Conservation (phyloP, 2,113 vertebrate species). For the Gasterosteus aculeatus region DNA sequence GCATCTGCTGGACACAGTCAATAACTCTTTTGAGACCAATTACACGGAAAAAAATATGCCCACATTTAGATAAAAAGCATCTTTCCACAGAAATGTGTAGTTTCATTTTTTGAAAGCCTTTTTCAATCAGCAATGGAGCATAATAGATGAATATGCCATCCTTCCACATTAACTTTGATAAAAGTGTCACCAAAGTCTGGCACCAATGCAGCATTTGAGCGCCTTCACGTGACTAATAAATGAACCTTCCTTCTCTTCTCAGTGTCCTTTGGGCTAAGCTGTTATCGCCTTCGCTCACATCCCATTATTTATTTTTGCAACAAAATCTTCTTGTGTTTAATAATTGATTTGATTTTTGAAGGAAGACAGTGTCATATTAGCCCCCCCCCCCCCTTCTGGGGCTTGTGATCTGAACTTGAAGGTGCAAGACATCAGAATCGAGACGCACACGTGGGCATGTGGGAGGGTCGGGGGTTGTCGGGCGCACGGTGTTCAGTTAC, state of each 20-base stretch:
- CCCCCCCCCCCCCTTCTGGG: conserved; percentile 31
- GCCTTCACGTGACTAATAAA: neutral
- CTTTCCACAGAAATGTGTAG: neutral
- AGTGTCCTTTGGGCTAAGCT: neutral
- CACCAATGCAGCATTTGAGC: neutral
- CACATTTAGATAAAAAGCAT: neutral
- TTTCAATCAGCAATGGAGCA: neutral
- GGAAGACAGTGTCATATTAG: conserved; percentile 37
- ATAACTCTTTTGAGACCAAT: neutral
- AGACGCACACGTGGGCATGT: conserved; percentile 25
- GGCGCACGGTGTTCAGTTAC: conserved; percentile 66
- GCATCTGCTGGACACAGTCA: neutral
- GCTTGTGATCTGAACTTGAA: conserved; percentile 52
- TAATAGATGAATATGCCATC: neutral
- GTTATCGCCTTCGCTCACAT: conserved; percentile 24
- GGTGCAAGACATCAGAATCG: conserved; percentile 34
- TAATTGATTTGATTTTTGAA: conserved; percentile 30
- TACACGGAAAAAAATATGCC: neutral
- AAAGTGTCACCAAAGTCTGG: neutral
- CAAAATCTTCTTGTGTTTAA: conserved; percentile 39
- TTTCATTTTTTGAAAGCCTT: neutral
- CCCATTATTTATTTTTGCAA: conserved; percentile 24
- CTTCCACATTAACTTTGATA: neutral
- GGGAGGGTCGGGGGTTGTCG: conserved; percentile 16
- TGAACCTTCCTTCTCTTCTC: neutral